A percentile compares a stretch with the other conserved stretches of the same genome.
These are phyloP conservation scores for Embidobia sp. DNA, from an alignment of 2,888 invertebrate genomes.

Conservation along the genomic window DNA sequence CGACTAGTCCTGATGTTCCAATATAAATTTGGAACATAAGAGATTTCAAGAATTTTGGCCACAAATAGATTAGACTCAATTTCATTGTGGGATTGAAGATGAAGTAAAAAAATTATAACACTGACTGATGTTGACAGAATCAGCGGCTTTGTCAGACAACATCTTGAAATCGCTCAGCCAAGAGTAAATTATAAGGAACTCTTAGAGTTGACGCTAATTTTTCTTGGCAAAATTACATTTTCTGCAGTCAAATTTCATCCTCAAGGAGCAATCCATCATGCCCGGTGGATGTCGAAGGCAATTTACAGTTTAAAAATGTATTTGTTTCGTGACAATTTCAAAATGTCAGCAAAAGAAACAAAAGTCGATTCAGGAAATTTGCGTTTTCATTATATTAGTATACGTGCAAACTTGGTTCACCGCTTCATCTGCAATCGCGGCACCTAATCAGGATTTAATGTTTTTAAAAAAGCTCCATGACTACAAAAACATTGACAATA, in stretches of 20 bases:
- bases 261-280: slow-evolving; percentile 69
- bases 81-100: slow-evolving; percentile 31
- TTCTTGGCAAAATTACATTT: slow-evolving; percentile 62
- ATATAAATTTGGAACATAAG: too few relatives aligned
- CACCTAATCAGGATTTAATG: slow-evolving; percentile 63
- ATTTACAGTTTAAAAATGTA: slow-evolving; percentile 58
- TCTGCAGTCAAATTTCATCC: slow-evolving; percentile 60
- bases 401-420: slow-evolving; percentile 46
- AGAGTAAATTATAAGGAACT: slow-evolving; percentile 67
- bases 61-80: slow-evolving; percentile 45
- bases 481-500: slow-evolving; percentile 21
- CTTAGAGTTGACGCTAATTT: slow-evolving; percentile 66
- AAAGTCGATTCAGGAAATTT: slow-evolving; percentile 37
- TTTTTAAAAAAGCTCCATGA: slow-evolving; percentile 58
- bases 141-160: slow-evolving; percentile 19
- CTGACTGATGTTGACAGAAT: slow-evolving; percentile 17
- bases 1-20: slow-evolving; percentile 60
- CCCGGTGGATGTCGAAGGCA: slow-evolving; percentile 69
- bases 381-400: slow-evolving; percentile 20
- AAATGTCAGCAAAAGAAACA: slow-evolving; percentile 59
- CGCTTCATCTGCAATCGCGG: slow-evolving; percentile 44
- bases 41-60: slow-evolving; percentile 61
- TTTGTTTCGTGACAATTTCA: slow-evolving; percentile 65
- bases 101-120: slow-evolving; percentile 14
- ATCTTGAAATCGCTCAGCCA: slow-evolving; percentile 53